Percentiles rank a stretch among this genome's conserved stretches.
phyloP scores from a whole-genome alignment of 2,888 invertebrate species.

The Drosophila hamatofila region DNA sequence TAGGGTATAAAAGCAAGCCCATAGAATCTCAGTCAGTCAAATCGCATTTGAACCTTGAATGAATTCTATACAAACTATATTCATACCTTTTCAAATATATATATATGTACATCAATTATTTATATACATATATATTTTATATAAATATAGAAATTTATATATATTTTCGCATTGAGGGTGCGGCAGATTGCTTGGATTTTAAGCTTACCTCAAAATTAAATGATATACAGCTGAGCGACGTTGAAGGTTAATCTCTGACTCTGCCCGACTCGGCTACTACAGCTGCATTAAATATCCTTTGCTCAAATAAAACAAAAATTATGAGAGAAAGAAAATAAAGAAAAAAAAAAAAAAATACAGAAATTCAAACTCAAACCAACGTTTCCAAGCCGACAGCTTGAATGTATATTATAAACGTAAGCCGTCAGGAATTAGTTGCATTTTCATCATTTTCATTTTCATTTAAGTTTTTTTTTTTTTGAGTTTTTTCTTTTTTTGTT shows the following conservation, averaged over 20 bases:
- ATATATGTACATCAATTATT: neutral
- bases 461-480: slow-evolving; percentile 28
- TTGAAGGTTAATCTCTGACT: slow-evolving; percentile 75
- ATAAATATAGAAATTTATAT: neutral
- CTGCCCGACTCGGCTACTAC: slow-evolving; percentile 18
- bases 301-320: slow-evolving; percentile 57
- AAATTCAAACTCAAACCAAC: slow-evolving; percentile 3
- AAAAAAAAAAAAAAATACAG: neutral
- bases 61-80: slow-evolving; percentile 53
- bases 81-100: slow-evolving; percentile 40
- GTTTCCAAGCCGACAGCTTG: slow-evolving; percentile 9
- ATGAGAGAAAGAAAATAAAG: slow-evolving; percentile 28
- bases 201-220: slow-evolving; percentile 75
- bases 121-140: neutral
- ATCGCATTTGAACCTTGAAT: slow-evolving; percentile 43
- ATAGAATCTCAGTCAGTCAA: slow-evolving; percentile 18
- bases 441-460: slow-evolving; percentile 74
- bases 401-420: slow-evolving; percentile 66
- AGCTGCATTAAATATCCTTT: slow-evolving; percentile 64
- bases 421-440: slow-evolving; percentile 80
- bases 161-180: neutral
- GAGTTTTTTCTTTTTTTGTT: neutral
- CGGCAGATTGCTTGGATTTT: slow-evolving; percentile 62
- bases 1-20: neutral
- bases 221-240: slow-evolving; percentile 67